Base-by-base conservation (phyloP, 2,113 vertebrate species). In the Rissa tridactyla region DNA sequence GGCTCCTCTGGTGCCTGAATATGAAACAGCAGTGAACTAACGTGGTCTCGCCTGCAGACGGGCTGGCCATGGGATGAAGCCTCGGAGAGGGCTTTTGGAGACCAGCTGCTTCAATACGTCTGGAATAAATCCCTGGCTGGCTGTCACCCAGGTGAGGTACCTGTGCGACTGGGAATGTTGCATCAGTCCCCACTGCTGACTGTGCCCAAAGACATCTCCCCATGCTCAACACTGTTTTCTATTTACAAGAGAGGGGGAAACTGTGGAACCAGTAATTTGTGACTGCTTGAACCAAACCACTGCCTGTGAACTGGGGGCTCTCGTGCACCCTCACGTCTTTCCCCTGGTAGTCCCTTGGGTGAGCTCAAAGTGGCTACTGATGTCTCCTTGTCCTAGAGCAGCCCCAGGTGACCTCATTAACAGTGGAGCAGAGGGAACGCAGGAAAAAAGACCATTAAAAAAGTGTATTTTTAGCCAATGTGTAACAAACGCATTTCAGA, bases 171-270 rank as follows among this genome's bases (percentile, higher is more conserved):
- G 29, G 49, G 23, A 16, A 20, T 0, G 15, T 2, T 38, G 29
- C 21, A 4, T 1, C n/a, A 6, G 16, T 6, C 13, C 52, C 44
- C 10, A 2, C 40, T 2, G 58, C 57, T 40, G 25, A 5, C 34
- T 1, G 3, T 66, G 55, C 29, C n/a, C 44, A 15, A 9, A 18
- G 49, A 7, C 2, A 0, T 10, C 23, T 23, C 32, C 52, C 69
- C 46, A 7, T 3, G 12, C 15, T 54, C 47, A 19, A 0, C 1
- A 1, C 18, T 6, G 1, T 5, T 15, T 47, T 36, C 69, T 22
- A 1, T n/a, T 47, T 57, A 40, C 46, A 34, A 20, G 32, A 38
- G 36, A 19, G 8, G 7, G 5, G 40, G 42, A 13, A 12, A 13
- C 19, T 7, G 61, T 9, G 22, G 44, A 30, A 21, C 9, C 38